A percentile compares a stretch with the other conserved stretches of the same genome.
Conservation (phyloP, 1,140 invertebrate species). For the Drosophila tristis region DNA sequence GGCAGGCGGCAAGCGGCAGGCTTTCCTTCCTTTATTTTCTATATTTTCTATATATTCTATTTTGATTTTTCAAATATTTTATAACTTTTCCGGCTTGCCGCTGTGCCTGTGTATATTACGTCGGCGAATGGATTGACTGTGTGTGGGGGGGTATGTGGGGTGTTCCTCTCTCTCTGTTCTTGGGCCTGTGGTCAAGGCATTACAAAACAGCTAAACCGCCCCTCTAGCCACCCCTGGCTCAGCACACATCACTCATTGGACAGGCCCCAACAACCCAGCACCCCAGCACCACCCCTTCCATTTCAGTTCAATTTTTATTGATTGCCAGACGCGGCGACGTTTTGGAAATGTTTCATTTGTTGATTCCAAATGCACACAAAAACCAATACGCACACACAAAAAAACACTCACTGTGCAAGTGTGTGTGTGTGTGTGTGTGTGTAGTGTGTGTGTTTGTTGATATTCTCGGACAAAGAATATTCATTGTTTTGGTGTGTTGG, state of each 20-base stretch:
- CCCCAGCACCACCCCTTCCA: background rate
- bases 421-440: too few relatives aligned
- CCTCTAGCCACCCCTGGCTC: too few relatives aligned
- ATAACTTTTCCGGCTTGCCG: constrained; percentile 44
- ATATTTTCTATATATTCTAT: constrained; percentile 20
- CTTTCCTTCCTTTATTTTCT: constrained; percentile 12
- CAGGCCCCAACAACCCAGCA: background rate
- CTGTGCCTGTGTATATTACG: constrained; percentile 32
- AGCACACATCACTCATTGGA: too few relatives aligned
- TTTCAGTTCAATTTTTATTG: constrained; percentile 47
- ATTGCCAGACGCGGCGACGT: constrained; percentile 62
- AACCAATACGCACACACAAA: constrained; percentile 16
- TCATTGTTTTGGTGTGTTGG: constrained; percentile 36
- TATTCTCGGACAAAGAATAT: constrained; percentile 36
- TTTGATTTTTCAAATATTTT: constrained; percentile 45
- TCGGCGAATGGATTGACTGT: background rate
- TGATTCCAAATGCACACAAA: constrained; percentile 33
- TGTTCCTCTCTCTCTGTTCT: background rate
- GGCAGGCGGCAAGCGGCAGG: too few relatives aligned
- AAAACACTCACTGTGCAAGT: too few relatives aligned
- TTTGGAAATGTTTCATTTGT: constrained; percentile 59
- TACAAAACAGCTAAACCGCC: constrained; percentile 39
- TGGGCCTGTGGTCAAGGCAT: constrained; percentile 38
- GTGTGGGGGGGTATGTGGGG: background rate
- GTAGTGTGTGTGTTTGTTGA: too few relatives aligned